A percentile compares a stretch with the other conserved stretches of the same genome.
Evolutionary conservation across 2,888 invertebrate genomes (phyloP).

Genomic region (Odontocerum albicorne): DNA sequence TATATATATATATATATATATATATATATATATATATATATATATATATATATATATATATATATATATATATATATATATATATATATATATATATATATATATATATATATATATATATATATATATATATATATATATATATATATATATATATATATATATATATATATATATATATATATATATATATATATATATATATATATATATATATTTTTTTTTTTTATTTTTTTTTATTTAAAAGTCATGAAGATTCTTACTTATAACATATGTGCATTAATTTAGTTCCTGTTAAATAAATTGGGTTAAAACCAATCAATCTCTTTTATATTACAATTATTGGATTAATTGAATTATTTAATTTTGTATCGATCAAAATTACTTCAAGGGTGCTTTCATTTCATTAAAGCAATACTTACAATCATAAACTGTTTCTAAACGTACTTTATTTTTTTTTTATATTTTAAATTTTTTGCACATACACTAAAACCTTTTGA

Average conservation of each 20-base stretch:
- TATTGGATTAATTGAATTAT: no score
- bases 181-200: neutral
- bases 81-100: neutral
- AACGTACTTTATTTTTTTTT: neutral
- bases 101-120: neutral
- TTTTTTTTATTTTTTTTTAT: neutral
- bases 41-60: conserved; percentile 7
- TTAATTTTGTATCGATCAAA: no score
- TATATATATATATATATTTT: neutral
- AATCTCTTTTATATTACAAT: no score
- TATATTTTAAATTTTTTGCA: neutral
- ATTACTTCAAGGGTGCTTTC: no score
- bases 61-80: conserved; percentile 4
- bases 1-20: conserved; percentile 7
- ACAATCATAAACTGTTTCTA: neutral
- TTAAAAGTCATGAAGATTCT: no score
- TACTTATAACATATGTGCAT: no score
- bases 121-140: neutral
- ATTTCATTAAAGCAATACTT: no score
- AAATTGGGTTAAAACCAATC: no score
- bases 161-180: neutral
- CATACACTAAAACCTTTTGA: neutral
- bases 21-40: conserved; percentile 2
- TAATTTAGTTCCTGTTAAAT: no score
- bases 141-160: neutral